phyloP scores from a whole-genome alignment of 1,140 invertebrate species.

The Bombyx mandarina region DNA sequence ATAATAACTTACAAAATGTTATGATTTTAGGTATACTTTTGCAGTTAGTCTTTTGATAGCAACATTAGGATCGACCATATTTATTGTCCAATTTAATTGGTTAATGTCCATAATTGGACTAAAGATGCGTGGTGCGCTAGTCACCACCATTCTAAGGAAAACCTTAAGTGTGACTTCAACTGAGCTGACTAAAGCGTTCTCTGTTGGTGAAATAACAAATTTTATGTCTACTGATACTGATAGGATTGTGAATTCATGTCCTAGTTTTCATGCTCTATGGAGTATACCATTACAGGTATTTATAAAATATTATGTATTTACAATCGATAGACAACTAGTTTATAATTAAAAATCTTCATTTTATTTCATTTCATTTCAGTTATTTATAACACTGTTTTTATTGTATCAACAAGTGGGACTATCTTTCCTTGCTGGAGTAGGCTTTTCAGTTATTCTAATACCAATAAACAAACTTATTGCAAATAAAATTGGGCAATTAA shows the following conservation, averaged over 20 bases:
- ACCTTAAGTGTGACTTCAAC: constrained; percentile 76
- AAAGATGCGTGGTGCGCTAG: constrained; percentile 87
- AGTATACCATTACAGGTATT: constrained; percentile 92
- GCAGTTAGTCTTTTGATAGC: constrained; percentile 79
- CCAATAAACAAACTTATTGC: constrained; percentile 95
- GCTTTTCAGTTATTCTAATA: constrained; percentile 90
- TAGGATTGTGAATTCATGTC: constrained; percentile 94
- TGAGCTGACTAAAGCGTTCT: constrained; percentile 74
- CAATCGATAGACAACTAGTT: not conserved
- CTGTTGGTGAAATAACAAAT: constrained; percentile 92
- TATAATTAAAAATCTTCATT: not conserved
- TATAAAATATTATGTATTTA: not conserved
- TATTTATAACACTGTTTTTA: constrained; percentile 85
- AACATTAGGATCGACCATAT: constrained; percentile 82
- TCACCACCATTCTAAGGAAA: constrained; percentile 91
- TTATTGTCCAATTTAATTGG: constrained; percentile 92
- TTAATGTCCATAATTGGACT: constrained; percentile 86
- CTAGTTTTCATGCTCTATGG: constrained; percentile 97
- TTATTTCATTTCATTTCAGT: constrained; percentile 70
- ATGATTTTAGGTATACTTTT: constrained; percentile 78
- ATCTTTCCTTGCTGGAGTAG: constrained; percentile 91
- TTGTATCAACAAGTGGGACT: constrained; percentile 90
- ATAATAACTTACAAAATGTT: constrained; percentile 3
- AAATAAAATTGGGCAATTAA: constrained; percentile 90
- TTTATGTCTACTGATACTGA: constrained; percentile 97